phyloP scores from a whole-genome alignment of 2,113 vertebrate species.

The Gasterosteus nipponicus region DNA sequence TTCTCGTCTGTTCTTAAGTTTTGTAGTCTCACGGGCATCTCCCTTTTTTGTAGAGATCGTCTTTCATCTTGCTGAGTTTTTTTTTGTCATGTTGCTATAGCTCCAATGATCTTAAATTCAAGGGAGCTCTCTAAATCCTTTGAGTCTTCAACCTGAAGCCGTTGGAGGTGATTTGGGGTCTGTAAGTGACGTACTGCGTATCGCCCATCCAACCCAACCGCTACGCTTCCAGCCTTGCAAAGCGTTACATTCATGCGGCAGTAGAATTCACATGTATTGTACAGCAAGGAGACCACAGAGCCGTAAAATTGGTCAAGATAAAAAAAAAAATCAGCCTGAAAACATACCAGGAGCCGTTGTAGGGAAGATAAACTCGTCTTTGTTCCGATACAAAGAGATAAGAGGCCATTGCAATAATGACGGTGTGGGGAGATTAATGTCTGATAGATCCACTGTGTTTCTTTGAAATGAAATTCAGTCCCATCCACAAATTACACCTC shows the following conservation, averaged over 20 bases:
- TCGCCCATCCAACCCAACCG: too few species aligned
- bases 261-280: not conserved
- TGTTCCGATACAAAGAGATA: too few species aligned
- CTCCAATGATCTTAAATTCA: not conserved
- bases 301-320: not conserved
- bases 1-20: not conserved
- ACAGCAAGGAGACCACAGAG: not conserved
- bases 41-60: not conserved
- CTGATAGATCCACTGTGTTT: not conserved
- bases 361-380: too few species aligned
- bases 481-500: slow-evolving; percentile 13
- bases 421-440: not conserved
- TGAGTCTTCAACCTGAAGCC: not conserved
- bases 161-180: not conserved
- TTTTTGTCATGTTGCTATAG: not conserved
- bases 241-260: not conserved
- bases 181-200: not conserved
- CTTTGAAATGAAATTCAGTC: not conserved
- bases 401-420: not conserved
- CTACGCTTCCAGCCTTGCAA: not conserved
- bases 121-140: not conserved
- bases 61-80: not conserved
- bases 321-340: too few species aligned
- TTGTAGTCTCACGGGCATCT: not conserved
- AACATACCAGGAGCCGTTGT: too few species aligned